A percentile compares a stretch with the other conserved stretches of the same genome.
Evolutionary conservation across 2,113 vertebrate species (phyloP).

Genomic region (Lagopus muta): DNA sequence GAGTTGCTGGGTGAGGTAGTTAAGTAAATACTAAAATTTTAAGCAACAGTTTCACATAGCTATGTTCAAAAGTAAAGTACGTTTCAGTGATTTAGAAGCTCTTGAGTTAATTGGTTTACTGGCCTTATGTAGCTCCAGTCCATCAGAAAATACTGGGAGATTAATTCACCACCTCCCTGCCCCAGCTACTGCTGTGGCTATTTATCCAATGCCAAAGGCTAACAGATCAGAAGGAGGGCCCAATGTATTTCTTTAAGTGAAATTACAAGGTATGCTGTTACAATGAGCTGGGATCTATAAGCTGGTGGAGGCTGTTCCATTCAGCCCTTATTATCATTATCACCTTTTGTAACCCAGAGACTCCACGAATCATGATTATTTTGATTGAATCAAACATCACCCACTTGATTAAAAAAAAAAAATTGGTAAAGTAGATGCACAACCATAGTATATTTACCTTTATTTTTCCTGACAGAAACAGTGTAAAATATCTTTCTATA

Average conservation of each 20-base stretch:
- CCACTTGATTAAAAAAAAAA: not conserved
- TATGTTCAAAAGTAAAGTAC: not conserved
- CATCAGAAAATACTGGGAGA: not conserved
- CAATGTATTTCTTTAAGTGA: not conserved
- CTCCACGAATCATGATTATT: not conserved
- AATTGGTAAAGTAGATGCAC: not conserved
- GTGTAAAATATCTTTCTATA: not conserved
- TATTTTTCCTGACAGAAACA: not conserved
- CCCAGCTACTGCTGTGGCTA: not conserved
- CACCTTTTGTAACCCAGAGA: not conserved
- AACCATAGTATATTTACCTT: not conserved
- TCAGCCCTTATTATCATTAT: not conserved
- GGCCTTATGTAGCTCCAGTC: not conserved
- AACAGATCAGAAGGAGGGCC: not conserved
- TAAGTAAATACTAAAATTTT: not conserved
- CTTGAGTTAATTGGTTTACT: constrained; percentile 12
- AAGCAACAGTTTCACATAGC: not conserved
- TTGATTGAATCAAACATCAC: not conserved
- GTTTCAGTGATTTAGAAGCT: constrained; percentile 5
- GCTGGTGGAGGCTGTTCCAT: not conserved
- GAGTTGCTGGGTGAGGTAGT: not conserved
- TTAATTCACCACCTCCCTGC: not conserved
- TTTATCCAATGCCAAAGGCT: not conserved
- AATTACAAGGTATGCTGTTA: not conserved
- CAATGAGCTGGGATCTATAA: not conserved